These are phyloP conservation scores for Luffia ferchaultella DNA, from an alignment of 2,888 invertebrate genomes.

Conservation along the genomic window DNA sequence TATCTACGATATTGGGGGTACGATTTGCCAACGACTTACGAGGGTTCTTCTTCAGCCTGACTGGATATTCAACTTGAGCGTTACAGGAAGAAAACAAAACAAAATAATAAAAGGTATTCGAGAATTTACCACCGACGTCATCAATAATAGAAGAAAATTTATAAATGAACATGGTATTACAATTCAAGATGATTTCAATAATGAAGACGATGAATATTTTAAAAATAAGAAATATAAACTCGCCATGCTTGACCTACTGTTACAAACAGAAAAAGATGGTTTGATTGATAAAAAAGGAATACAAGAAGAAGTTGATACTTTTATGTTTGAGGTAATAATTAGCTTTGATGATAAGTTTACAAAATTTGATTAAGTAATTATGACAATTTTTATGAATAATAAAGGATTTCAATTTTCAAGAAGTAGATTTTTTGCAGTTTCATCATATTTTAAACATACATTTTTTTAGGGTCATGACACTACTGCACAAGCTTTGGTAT, in stretches of 20 bases:
- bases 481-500: constrained; percentile 24
- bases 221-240: constrained; percentile 45
- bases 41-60: constrained; percentile 66
- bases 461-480: constrained; percentile 34
- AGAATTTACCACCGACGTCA: constrained; percentile 46
- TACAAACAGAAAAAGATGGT: constrained; percentile 54
- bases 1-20: constrained; percentile 45
- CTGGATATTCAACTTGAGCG: constrained; percentile 55
- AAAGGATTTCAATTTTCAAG: background rate
- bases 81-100: constrained; percentile 50
- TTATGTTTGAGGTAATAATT: constrained; percentile 68
- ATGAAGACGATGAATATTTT: constrained; percentile 20
- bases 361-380: background rate
- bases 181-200: constrained; percentile 14
- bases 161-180: constrained; percentile 14
- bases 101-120: constrained; percentile 33
- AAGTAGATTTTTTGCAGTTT: background rate
- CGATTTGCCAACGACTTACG: constrained; percentile 35
- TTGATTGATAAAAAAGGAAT: constrained; percentile 59
- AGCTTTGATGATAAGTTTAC: background rate
- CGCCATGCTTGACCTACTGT: constrained; percentile 64
- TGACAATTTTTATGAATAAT: background rate
- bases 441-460: background rate
- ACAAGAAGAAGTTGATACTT: constrained; percentile 70
- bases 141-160: constrained; percentile 30